These are phyloP conservation scores for Taeniopygia guttata DNA, from an alignment of 2,797 vertebrate species.

Conservation along the genomic window DNA sequence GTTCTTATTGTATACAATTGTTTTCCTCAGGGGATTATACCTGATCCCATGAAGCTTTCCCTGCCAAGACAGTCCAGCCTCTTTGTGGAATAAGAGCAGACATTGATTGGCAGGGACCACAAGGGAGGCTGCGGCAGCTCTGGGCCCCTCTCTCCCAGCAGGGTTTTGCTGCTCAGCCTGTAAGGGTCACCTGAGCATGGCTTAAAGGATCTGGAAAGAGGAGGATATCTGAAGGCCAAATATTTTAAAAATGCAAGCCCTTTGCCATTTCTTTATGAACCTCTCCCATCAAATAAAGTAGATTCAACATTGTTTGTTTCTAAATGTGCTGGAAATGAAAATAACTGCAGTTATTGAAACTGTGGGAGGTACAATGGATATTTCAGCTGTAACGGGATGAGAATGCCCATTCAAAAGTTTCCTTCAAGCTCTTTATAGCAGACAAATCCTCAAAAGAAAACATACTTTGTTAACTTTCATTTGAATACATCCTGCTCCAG, in stretches of 20 bases:
- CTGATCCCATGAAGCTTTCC: constrained; percentile 40
- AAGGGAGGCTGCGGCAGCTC: neutral
- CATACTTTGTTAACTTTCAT: constrained; percentile 37
- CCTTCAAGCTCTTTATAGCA: constrained; percentile 2
- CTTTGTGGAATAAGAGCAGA: constrained; percentile 6
- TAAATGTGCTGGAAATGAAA: constrained; percentile 48
- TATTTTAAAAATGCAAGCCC: constrained; percentile 38
- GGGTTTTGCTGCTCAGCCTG: constrained; percentile 26
- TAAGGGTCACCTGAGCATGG: constrained; percentile 18
- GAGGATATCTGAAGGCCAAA: constrained; percentile 20
- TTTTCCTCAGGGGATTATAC: constrained; percentile 50
- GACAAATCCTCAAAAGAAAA: constrained; percentile 29
- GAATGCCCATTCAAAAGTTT: constrained; percentile 9
- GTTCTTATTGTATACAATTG: constrained; percentile 21
- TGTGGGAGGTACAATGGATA: constrained; percentile 11
- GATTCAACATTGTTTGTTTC: constrained; percentile 53
- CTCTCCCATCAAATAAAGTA: constrained; percentile 42
- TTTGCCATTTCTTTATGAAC: constrained; percentile 60
- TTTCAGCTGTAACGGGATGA: neutral
- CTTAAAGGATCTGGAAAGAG: constrained; percentile 24
- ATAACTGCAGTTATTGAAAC: constrained; percentile 20
- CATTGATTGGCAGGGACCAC: constrained; percentile 21
- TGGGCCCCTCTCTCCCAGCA: constrained; percentile 1
- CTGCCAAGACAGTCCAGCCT: constrained; percentile 26
- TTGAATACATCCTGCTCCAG: constrained; percentile 28